A percentile compares a stretch with the other conserved stretches of the same genome.
Conservation (phyloP, 2,113 vertebrate species). For the Pygoscelis adeliae region DNA sequence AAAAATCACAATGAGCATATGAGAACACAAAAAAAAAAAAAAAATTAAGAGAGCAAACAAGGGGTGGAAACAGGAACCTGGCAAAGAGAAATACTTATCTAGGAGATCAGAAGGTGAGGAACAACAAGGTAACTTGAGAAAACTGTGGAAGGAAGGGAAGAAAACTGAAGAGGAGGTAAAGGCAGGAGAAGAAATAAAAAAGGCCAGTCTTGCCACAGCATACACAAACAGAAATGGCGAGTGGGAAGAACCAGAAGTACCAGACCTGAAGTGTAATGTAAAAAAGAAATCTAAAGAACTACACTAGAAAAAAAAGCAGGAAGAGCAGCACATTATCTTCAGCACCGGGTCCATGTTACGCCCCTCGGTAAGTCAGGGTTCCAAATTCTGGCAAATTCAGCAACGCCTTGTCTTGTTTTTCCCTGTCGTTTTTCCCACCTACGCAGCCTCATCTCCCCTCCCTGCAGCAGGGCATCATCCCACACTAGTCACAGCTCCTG, state of each 20-base stretch:
- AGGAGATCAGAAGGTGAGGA: not conserved
- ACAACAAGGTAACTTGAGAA: not conserved
- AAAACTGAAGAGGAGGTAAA: not conserved
- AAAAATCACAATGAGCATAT: not conserved
- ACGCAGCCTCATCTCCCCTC: not conserved
- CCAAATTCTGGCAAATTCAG: not conserved
- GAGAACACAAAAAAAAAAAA: not conserved
- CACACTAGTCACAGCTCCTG: not conserved
- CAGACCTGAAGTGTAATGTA: not conserved
- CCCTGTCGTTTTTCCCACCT: not conserved
- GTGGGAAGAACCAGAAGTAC: not conserved
- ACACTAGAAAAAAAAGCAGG: not conserved
- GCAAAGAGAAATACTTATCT: not conserved
- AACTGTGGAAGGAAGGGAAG: not conserved
- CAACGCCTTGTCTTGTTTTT: not conserved
- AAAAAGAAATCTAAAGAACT: not conserved
- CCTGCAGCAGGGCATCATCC: not conserved
- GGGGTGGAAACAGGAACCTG: not conserved
- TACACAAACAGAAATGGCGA: not conserved
- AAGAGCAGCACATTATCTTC: not conserved
- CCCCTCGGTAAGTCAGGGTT: not conserved
- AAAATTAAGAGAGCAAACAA: not conserved
- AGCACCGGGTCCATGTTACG: not conserved
- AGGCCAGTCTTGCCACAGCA: not conserved
- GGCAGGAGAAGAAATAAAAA: not conserved